Evolutionary conservation across 2,888 invertebrate species (phyloP).

Genomic region (Xestobium rufovillosum): DNA sequence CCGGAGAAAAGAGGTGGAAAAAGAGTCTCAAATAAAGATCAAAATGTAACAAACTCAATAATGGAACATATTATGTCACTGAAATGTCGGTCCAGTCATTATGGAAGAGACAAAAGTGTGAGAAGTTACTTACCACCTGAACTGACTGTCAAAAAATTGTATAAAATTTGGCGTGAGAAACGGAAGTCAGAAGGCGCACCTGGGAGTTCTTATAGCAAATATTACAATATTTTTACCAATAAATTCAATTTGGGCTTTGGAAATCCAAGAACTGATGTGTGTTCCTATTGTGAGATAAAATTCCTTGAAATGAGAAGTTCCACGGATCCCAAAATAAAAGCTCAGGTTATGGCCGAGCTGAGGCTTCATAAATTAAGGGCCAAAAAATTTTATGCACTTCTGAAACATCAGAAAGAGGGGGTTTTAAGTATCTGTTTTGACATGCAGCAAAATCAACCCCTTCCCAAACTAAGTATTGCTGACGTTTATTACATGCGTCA

Average conservation of each 20-base stretch:
- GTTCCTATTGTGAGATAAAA: slow-evolving; percentile 1
- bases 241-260: slow-evolving; percentile 3
- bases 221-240: background rate
- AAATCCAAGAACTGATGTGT: slow-evolving; percentile 4
- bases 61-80: slow-evolving; percentile 1
- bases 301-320: slow-evolving; percentile 2
- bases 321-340: background rate
- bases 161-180: slow-evolving; percentile 1
- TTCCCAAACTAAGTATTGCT: slow-evolving; percentile 5
- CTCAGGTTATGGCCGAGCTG: background rate
- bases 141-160: slow-evolving; percentile 1
- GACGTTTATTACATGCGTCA: slow-evolving; percentile 4
- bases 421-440: slow-evolving; percentile 5
- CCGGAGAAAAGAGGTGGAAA: slow-evolving; percentile 1
- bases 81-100: too few species aligned
- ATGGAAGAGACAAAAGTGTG: too few species aligned
- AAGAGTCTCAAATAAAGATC: too few species aligned
- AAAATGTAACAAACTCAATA: background rate
- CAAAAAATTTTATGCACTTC: slow-evolving; percentile 3
- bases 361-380: slow-evolving; percentile 8
- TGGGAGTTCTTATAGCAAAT: slow-evolving; percentile 1
- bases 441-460: slow-evolving; percentile 4
- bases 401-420: slow-evolving; percentile 3
- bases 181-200: background rate
- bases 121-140: background rate